Conservation (phyloP, 1,140 invertebrate genomes). For the Bilobella aurantiaca region DNA sequence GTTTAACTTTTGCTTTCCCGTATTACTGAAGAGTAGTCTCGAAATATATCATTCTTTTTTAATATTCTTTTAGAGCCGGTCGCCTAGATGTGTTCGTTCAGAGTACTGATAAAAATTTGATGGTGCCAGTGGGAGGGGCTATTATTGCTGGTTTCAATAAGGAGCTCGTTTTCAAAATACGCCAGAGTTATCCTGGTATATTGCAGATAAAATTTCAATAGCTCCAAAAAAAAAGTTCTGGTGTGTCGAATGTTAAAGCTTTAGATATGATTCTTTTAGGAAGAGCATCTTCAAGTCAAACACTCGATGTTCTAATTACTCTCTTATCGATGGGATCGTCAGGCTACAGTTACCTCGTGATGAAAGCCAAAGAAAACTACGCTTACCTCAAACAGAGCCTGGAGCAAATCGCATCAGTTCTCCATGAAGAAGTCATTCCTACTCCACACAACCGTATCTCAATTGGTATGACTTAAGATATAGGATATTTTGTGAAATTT, state of each 20-base stretch:
- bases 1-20: no score
- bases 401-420: constrained; percentile 48
- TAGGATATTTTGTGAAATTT: not conserved
- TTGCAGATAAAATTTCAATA: not conserved
- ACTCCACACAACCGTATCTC: constrained; percentile 65
- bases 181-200: constrained; percentile 63
- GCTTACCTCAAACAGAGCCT: constrained; percentile 39
- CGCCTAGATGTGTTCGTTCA: constrained; percentile 72
- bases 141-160: constrained; percentile 67
- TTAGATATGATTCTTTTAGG: constrained; percentile 40
- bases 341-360: constrained; percentile 55
- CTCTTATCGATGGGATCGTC: constrained; percentile 59
- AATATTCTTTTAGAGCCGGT: constrained; percentile 39
- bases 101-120: constrained; percentile 79
- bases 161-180: constrained; percentile 53
- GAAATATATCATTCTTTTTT: no score
- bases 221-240: not conserved
- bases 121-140: constrained; percentile 78
- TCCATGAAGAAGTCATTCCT: constrained; percentile 55
- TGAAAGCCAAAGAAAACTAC: constrained; percentile 50
- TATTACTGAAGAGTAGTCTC: no score
- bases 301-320: constrained; percentile 71
- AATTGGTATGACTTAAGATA: constrained; percentile 46
- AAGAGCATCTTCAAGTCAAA: constrained; percentile 61
- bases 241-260: constrained; percentile 1